A percentile compares a stretch with the other conserved stretches of the same genome.
These are phyloP conservation scores for Sphecodes monilicornis DNA, from an alignment of 2,888 invertebrate species.

Conservation along the genomic window DNA sequence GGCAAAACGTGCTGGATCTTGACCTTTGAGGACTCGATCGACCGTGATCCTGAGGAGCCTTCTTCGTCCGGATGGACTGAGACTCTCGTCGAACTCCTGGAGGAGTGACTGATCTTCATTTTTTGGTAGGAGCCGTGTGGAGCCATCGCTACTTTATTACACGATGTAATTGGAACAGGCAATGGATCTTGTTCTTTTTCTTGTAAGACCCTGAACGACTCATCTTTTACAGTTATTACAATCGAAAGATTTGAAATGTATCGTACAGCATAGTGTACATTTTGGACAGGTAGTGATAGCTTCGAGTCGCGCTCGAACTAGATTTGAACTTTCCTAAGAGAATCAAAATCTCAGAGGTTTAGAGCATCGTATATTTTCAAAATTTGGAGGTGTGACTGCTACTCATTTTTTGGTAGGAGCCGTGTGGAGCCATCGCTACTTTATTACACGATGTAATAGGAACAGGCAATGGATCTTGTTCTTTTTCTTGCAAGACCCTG, in stretches of 20 bases:
- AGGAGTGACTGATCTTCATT: neutral
- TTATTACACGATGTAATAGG: no score
- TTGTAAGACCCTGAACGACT: neutral
- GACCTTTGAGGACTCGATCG: constrained; percentile 6
- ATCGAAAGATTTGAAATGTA: neutral
- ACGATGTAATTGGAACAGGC: neutral
- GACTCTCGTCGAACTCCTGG: neutral
- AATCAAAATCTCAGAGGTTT: no score
- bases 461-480: neutral
- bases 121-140: neutral
- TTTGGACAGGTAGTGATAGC: neutral
- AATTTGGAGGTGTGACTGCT: no score
- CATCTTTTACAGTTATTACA: neutral
- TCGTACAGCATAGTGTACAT: neutral
- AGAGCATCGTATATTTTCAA: no score
- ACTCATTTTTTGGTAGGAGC: no score
- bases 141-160: neutral
- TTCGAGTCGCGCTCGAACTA: no score
- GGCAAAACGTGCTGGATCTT: constrained; percentile 59
- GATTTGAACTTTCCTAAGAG: no score
- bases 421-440: no score
- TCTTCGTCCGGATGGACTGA: neutral
- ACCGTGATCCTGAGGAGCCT: constrained; percentile 20
- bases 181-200: no score
- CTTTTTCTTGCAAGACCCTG: neutral